Conservation (phyloP, 2,888 invertebrate genomes). For the Diarsia brunnea region DNA sequence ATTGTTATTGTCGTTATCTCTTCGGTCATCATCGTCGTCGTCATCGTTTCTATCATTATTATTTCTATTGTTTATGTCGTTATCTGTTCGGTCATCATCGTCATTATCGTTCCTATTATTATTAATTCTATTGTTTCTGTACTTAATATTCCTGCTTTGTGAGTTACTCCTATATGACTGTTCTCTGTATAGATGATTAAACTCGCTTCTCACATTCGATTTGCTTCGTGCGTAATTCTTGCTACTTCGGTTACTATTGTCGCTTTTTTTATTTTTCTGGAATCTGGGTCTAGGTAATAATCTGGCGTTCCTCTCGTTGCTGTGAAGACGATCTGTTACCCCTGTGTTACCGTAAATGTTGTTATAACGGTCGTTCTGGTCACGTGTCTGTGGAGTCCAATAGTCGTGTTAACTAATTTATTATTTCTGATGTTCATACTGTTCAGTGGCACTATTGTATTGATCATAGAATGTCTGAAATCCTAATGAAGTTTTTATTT, state of each 20-base stretch:
- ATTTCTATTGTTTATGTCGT: neutral
- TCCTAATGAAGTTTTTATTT: neutral
- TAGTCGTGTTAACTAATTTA: neutral
- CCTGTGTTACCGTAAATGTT: constrained; percentile 7
- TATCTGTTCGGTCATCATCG: neutral
- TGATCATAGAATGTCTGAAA: neutral
- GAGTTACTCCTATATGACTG: neutral
- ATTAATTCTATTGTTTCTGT: no score
- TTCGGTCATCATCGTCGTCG: neutral
- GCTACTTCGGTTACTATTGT: constrained; percentile 1
- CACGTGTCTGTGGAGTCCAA: constrained; percentile 39
- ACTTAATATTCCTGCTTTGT: constrained; percentile 6
- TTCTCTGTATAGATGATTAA: neutral
- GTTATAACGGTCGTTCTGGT: constrained; percentile 13
- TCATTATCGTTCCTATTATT: neutral
- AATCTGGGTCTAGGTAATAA: neutral
- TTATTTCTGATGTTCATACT: neutral
- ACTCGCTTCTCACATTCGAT: neutral
- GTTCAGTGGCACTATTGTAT: neutral
- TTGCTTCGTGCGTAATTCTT: neutral
- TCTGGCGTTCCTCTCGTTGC: no score
- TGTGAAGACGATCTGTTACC: neutral
- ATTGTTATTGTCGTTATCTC: neutral
- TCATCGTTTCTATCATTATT: neutral
- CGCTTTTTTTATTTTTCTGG: constrained; percentile 12